Base-by-base conservation (phyloP, 2,113 vertebrate species). In the Triplophysa tibetana region DNA sequence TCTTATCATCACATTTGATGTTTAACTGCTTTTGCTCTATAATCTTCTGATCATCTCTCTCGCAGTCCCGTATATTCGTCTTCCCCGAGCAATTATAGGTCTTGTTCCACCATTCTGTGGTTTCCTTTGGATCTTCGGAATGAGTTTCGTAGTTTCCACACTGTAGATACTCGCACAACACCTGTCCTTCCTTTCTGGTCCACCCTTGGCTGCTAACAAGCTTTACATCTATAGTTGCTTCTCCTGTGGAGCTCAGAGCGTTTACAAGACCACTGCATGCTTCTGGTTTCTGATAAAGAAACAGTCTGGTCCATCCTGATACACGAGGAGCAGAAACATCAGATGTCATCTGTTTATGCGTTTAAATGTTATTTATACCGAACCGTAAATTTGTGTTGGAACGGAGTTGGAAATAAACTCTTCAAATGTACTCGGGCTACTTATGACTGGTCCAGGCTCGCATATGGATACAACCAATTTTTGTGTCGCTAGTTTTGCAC, bases 21-120 rank as follows among this genome's bases (percentile, higher is more conserved):
- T 5, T 6, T 11, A 91, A 70, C 17, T 74, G 77, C 9, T 56
- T 0, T 0, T 13, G 2, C 13, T 12, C 0, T 0, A 17, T 0
- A 3, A 38, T 38, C 5, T 38, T 38, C 33, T 1, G 0, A 0
- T 0, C 1, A 8, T 33, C 0, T 0, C 3, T 54, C 19, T 86
- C 64, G 50, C 90, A 93, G 1, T 87, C 76, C 91, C 90, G 92
- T 62, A 91, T 89, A 64, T 6, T 84, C 0, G 0, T 19, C 3
- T 17, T 80, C 11, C 1, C 16, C 0, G 1, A 0, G 64, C 89
- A 92, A 0, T 0, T 76, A 77, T 88, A 90, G 23, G 4, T 82
- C 0, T 4, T 19, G 0, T 2, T 48, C 85, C 62, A 85, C 70
- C 13, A 54, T 2, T 0, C 16, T 1, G 2, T 0, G 1, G 0